phyloP scores from a whole-genome alignment of 2,797 vertebrate species.

The Xyrichtys novacula region DNA sequence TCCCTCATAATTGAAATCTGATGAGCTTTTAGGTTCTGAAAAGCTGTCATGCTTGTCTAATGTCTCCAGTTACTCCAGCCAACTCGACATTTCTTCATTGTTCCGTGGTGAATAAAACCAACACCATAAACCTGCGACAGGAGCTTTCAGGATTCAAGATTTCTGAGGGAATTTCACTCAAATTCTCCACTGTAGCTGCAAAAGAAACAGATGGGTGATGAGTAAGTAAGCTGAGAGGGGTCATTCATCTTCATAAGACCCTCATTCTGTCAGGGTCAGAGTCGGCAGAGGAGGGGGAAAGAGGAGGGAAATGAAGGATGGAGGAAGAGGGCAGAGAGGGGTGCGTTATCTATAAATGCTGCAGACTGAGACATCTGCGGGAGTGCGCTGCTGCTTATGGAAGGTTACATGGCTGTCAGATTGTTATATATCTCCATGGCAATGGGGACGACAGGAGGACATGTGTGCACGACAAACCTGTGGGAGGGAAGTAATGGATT shows the following conservation, averaged over 20 bases:
- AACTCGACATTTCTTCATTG: slow-evolving; percentile 11
- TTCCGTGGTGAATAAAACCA: slow-evolving; percentile 10
- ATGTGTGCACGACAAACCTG: slow-evolving; percentile 18
- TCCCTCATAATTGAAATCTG: slow-evolving; percentile 60
- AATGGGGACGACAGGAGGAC: slow-evolving; percentile 17
- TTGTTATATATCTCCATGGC: slow-evolving; percentile 19
- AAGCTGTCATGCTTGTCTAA: slow-evolving; percentile 28
- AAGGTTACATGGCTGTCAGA: slow-evolving; percentile 40
- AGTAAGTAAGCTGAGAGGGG: slow-evolving; percentile 49
- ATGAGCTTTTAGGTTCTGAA: slow-evolving; percentile 49
- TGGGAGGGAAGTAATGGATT: slow-evolving; percentile 35
- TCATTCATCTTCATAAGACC: slow-evolving; percentile 73
- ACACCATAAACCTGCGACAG: slow-evolving; percentile 34
- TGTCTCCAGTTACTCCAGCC: slow-evolving; percentile 28
- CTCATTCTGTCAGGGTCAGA: slow-evolving; percentile 45
- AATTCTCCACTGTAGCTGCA: slow-evolving; percentile 30
- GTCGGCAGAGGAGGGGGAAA: slow-evolving; percentile 28
- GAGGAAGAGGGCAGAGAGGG: slow-evolving; percentile 25
- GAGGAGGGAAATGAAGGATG: slow-evolving; percentile 31
- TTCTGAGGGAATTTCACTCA: slow-evolving; percentile 27
- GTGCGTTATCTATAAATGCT: slow-evolving; percentile 63
- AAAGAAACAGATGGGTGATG: slow-evolving; percentile 58
- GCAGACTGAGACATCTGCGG: slow-evolving; percentile 60
- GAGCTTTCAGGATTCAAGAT: slow-evolving; percentile 27
- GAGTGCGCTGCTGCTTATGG: slow-evolving; percentile 25